Conservation (phyloP, 2,113 vertebrate species). For the Canis aureus region DNA sequence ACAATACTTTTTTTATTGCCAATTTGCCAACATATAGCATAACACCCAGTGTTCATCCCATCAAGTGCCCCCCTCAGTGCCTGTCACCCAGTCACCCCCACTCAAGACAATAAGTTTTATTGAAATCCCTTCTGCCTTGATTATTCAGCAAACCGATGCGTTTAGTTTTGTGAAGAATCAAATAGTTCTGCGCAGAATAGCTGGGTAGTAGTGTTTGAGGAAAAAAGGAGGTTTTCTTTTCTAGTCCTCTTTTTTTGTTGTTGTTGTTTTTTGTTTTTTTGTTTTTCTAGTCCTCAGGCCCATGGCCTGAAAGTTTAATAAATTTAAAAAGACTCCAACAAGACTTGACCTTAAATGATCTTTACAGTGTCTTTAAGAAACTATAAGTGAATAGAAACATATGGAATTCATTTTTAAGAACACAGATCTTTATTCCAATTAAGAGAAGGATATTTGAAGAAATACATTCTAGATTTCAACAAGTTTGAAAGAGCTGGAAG, state of each 20-base stretch:
- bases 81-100: too few relatives aligned
- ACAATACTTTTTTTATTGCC: neutral
- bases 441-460: constrained; percentile 60
- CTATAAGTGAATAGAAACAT: constrained; percentile 68
- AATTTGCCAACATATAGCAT: too few relatives aligned
- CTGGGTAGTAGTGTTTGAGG: neutral
- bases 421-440: constrained; percentile 61
- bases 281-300: neutral
- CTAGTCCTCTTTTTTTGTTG: neutral
- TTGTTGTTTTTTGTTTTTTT: too few relatives aligned
- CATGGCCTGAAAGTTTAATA: constrained; percentile 51
- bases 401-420: constrained; percentile 68
- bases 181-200: neutral
- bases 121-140: constrained; percentile 38
- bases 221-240: neutral
- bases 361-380: constrained; percentile 62
- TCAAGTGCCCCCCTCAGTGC: too few relatives aligned
- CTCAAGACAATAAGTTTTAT: neutral
- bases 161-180: constrained; percentile 6
- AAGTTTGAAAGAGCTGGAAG: constrained; percentile 61
- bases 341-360: constrained; percentile 63
- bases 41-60: too few relatives aligned
- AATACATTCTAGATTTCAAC: constrained; percentile 49
- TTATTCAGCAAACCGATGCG: neutral
- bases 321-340: constrained; percentile 23